Conservation (phyloP, 2,888 invertebrate species). For the Leucoptera coffeella region DNA sequence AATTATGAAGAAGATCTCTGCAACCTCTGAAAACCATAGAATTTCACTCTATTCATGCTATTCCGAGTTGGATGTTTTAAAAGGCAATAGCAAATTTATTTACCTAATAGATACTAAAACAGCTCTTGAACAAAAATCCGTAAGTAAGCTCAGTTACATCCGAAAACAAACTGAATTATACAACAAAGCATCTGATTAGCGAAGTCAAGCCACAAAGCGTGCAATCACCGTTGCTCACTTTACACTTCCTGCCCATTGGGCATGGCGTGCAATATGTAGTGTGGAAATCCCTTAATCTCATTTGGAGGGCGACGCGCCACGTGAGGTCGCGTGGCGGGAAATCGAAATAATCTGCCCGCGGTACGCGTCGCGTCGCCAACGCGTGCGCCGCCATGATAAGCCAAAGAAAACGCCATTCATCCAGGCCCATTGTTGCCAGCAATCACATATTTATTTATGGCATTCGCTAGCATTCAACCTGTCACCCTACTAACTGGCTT, state of each 20-base stretch:
- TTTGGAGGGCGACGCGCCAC: slow-evolving; percentile 39
- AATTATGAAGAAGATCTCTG: no score
- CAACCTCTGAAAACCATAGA: no score
- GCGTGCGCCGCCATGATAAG: slow-evolving; percentile 46
- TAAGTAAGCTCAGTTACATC: no score
- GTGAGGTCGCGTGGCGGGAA: slow-evolving; percentile 47
- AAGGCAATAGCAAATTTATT: no score
- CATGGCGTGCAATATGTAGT: slow-evolving; percentile 54
- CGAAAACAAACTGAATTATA: no score
- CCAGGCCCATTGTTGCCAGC: slow-evolving; percentile 46
- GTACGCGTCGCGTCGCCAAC: slow-evolving; percentile 38
- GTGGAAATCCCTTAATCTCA: slow-evolving; percentile 53
- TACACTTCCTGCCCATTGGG: slow-evolving; percentile 50
- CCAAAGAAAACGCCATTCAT: slow-evolving; percentile 47
- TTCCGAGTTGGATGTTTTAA: no score
- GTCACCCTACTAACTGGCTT: slow-evolving; percentile 21
- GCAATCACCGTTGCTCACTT: slow-evolving; percentile 39
- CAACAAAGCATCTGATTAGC: slow-evolving; percentile 17
- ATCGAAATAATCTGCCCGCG: slow-evolving; percentile 46
- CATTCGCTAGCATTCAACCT: slow-evolving; percentile 44
- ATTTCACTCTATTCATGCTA: no score
- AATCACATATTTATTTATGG: slow-evolving; percentile 52
- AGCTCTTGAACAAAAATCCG: no score
- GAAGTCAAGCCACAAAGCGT: slow-evolving; percentile 29
- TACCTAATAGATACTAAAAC: no score